Evolutionary conservation across 2,113 vertebrate genomes (phyloP).

Genomic region (Bubo bubo): DNA sequence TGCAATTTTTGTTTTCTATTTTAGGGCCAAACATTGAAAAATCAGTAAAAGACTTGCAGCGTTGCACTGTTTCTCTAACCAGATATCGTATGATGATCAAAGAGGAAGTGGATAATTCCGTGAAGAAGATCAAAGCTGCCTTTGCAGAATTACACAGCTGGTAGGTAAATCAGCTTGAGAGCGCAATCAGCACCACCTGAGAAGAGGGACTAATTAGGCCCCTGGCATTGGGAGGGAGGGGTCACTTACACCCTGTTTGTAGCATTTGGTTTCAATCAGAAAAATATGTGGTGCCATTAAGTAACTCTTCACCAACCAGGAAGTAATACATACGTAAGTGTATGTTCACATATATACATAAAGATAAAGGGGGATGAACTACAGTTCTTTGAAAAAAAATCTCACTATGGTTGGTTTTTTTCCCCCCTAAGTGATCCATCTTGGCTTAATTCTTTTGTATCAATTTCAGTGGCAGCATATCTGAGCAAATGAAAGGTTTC

Average conservation of each 20-base stretch:
- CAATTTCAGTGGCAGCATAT: background rate
- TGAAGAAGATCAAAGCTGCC: slow-evolving; percentile 84
- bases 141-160: slow-evolving; percentile 82
- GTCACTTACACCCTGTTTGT: background rate
- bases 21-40: slow-evolving; percentile 83
- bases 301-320: background rate
- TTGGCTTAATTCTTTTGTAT: background rate
- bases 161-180: slow-evolving; percentile 60
- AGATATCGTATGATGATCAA: slow-evolving; percentile 83
- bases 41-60: slow-evolving; percentile 83
- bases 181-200: background rate
- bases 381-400: background rate
- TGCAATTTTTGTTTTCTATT: slow-evolving; percentile 27
- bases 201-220: background rate
- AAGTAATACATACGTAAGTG: background rate
- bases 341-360: background rate
- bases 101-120: slow-evolving; percentile 82
- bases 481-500: background rate
- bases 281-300: background rate
- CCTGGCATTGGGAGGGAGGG: background rate
- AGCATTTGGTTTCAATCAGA: background rate
- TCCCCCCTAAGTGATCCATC: background rate
- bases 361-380: background rate
- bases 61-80: slow-evolving; percentile 81
- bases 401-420: background rate